Evolutionary conservation across 2,113 vertebrate species (phyloP), one percentile per base, ranked within the genome.

Genomic region (Paratilapia polleni): DNA sequence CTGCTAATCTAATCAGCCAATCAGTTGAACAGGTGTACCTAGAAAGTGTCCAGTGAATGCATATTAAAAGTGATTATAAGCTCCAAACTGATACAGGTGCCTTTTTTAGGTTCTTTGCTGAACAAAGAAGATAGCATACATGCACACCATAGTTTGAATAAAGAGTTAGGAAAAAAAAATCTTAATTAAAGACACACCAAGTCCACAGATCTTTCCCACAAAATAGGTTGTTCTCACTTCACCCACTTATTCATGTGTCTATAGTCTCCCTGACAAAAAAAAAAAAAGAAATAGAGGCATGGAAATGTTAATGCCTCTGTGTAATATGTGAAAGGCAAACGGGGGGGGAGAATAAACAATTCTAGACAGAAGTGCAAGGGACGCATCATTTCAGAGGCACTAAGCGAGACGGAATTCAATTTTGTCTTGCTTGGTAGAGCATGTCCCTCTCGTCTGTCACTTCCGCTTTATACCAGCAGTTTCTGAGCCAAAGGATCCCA

Each of bases 401-500:
- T 84, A 85, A 89, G 75, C 17, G 59, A 88, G 91, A 91, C 83
- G n/a, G 86, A 85, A 91, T 95, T 94, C 84, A 91, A 94, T 95
- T 95, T 93, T 56, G 54, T 88, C 79, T 26, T 74, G 86, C 81
- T 73, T 81, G 82, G 83, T 56, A 41, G 91, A 90, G 90, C 90
- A 59, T 85, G 86, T 87, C 82, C 86, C 64, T 62, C 87, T 91
- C 81, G 64, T 93, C 92, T 88, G 82, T 90, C 88, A 91, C 87
- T 90, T 87, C 85, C 36, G 74, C 82, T 52, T 64, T 78, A 91
- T 83, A 89, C 89, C 75, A 62, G 43, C 74, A 75, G 49, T 68
- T 61, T 78, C 41, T 80, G 41, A 90, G 58, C 64, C 78, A 83
- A 64, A 84, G 49, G 58, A 89, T 36, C n/a, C 75, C 54, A 26